Conservation (phyloP, 2,113 vertebrate species). For the Lepus americanus region DNA sequence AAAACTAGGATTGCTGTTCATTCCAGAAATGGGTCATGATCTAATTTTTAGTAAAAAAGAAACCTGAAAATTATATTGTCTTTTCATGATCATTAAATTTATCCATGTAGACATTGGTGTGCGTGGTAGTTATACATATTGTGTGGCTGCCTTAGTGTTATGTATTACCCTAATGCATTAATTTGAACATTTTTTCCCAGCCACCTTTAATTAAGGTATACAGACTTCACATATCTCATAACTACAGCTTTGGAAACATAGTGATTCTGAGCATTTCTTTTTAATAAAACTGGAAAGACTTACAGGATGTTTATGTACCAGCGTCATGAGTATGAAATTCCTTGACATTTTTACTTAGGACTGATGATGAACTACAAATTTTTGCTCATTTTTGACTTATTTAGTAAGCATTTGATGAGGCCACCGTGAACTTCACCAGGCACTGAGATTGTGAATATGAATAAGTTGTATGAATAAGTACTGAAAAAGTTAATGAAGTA, state of each 20-base stretch:
- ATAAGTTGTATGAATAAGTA: neutral
- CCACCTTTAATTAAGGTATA: too few relatives aligned
- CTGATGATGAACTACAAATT: neutral
- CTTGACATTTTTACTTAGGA: neutral
- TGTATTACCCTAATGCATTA: neutral
- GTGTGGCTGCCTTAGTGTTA: neutral
- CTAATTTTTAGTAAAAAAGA: neutral
- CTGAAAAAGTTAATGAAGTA: neutral
- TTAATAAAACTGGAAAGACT: neutral
- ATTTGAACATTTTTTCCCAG: neutral
- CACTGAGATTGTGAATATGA: slow-evolving; percentile 3
- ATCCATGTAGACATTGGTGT: neutral
- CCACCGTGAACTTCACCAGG: neutral
- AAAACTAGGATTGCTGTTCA: neutral
- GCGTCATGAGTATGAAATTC: neutral
- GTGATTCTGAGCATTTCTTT: neutral
- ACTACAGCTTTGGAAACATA: too few relatives aligned
- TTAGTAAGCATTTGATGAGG: neutral
- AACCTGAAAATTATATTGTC: neutral
- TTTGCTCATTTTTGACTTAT: neutral
- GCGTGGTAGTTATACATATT: neutral
- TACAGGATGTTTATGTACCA: neutral
- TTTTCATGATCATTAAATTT: slow-evolving; percentile 18
- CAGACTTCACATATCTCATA: too few relatives aligned
- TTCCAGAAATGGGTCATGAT: neutral